Percentiles rank a stretch among this genome's conserved stretches.
Evolutionary conservation across 2,797 vertebrate genomes (phyloP).

Genomic region (Lacerta agilis): DNA sequence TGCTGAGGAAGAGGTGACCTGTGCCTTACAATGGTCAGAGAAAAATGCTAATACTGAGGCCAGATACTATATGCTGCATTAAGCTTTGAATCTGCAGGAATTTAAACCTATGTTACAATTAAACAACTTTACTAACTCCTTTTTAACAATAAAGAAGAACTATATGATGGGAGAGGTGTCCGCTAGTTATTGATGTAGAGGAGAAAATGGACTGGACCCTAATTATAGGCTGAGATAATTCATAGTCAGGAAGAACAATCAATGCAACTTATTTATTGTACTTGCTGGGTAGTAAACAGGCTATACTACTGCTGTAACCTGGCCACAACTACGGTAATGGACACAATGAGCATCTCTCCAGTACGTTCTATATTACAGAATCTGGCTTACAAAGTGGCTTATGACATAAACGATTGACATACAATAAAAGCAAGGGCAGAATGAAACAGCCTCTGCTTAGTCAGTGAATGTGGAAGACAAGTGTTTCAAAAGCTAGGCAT

Average conservation of each 20-base stretch:
- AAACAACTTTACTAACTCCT: background rate
- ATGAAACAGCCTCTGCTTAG: background rate
- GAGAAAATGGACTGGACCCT: background rate
- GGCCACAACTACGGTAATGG: background rate
- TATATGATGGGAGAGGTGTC: background rate
- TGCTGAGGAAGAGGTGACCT: slow-evolving; percentile 47
- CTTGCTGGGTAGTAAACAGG: background rate
- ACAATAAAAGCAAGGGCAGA: background rate
- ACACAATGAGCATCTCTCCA: background rate
- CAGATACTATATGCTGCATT: background rate
- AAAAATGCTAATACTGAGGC: slow-evolving; percentile 14
- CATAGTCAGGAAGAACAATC: background rate
- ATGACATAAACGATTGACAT: background rate
- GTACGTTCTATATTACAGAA: background rate
- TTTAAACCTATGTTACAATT: slow-evolving; percentile 23
- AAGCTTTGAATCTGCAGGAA: background rate
- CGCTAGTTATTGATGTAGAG: background rate
- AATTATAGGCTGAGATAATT: background rate
- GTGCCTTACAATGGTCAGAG: slow-evolving; percentile 36
- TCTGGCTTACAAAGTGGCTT: background rate
- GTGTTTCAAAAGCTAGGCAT: no score
- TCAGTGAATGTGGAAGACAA: background rate
- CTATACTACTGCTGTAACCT: background rate
- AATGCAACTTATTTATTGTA: background rate
- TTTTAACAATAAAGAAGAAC: background rate